phyloP scores from a whole-genome alignment of 1,140 invertebrate genomes.

The Rhopalosiphum maidis region DNA sequence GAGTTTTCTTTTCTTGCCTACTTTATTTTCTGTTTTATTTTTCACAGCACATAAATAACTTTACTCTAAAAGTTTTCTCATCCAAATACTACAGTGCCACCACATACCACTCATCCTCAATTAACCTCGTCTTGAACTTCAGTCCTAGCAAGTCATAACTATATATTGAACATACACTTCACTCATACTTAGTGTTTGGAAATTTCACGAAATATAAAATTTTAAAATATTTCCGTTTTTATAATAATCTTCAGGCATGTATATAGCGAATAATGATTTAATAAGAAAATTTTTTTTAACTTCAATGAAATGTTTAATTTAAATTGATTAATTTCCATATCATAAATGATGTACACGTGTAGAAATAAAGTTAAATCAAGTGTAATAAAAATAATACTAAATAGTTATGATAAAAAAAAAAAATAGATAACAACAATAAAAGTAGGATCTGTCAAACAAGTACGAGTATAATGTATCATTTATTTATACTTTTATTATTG shows the following conservation, averaged over 20 bases:
- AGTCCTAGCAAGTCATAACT: neutral
- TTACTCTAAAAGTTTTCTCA: conserved; percentile 11
- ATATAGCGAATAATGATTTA: neutral
- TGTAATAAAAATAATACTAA: no score
- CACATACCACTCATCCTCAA: neutral
- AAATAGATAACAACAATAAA: neutral
- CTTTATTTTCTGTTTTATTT: neutral
- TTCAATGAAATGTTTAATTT: neutral
- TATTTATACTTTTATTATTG: neutral
- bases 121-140: conserved; percentile 34
- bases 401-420: neutral
- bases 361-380: neutral
- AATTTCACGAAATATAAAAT: neutral
- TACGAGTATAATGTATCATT: neutral
- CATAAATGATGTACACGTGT: neutral
- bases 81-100: neutral
- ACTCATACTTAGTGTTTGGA: neutral
- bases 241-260: neutral
- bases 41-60: conserved; percentile 4
- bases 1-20: neutral
- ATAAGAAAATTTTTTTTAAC: neutral
- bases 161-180: neutral
- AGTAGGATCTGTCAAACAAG: neutral
- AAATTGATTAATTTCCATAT: neutral
- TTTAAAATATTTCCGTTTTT: neutral